phyloP scores from a whole-genome alignment of 2,113 vertebrate species.

The Chascanopsetta lugubris region DNA sequence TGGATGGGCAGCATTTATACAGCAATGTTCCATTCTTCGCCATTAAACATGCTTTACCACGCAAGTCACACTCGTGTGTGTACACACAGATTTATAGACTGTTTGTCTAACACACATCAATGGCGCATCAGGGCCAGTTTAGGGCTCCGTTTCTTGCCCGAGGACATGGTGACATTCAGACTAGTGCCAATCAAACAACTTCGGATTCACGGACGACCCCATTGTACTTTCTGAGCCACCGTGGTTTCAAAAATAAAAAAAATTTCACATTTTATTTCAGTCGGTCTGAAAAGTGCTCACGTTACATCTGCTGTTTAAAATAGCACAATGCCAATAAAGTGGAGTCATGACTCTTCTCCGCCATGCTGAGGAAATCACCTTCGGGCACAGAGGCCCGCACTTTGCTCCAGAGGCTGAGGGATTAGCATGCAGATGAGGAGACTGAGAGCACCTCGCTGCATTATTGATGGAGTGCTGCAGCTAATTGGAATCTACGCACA shows the following conservation, averaged over 20 bases:
- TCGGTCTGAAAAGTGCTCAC: background rate
- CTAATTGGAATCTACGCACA: constrained; percentile 64
- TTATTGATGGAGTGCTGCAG: constrained; percentile 69
- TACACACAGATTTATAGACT: background rate
- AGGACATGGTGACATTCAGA: background rate
- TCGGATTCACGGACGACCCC: background rate
- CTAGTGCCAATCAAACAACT: background rate
- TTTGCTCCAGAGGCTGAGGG: constrained; percentile 50
- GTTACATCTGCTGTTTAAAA: background rate
- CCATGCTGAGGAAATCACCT: constrained; percentile 31
- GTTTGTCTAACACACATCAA: background rate
- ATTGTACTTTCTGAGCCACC: background rate
- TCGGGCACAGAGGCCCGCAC: constrained; percentile 31
- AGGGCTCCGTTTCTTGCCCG: background rate
- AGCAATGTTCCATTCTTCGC: background rate
- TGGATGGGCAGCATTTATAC: background rate
- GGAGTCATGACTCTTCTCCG: constrained; percentile 22
- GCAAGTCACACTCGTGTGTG: background rate
- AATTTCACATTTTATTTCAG: background rate
- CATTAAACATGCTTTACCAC: background rate
- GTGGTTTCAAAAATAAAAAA: background rate
- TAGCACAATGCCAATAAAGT: background rate
- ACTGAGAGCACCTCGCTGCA: constrained; percentile 57
- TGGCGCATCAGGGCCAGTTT: background rate
- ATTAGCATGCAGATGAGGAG: constrained; percentile 45